A percentile compares a stretch with the other conserved stretches of the same genome.
Conservation (phyloP, 2,797 vertebrate species). For the Notoglanidium macrostoma region DNA sequence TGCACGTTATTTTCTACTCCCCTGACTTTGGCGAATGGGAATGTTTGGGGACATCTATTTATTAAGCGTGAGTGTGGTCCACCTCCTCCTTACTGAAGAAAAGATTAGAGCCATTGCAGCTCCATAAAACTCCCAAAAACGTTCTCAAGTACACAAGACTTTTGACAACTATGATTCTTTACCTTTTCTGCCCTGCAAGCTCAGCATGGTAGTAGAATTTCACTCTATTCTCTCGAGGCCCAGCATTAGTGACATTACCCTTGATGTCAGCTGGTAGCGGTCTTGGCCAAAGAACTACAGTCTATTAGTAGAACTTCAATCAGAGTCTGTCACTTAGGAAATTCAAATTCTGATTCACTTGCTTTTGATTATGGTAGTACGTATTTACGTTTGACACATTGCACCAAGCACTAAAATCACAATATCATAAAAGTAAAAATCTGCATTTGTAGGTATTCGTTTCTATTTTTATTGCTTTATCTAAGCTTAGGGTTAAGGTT, state of each 20-base stretch:
- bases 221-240: slow-evolving; percentile 12
- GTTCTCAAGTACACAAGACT: slow-evolving; percentile 24
- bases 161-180: slow-evolving; percentile 17
- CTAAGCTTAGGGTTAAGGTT: background rate
- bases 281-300: slow-evolving; percentile 23
- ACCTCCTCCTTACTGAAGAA: slow-evolving; percentile 38
- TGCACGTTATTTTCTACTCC: slow-evolving; percentile 44
- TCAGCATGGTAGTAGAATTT: slow-evolving; percentile 2
- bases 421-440: background rate
- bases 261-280: slow-evolving; percentile 47
- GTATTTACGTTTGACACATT: background rate
- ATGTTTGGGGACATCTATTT: slow-evolving; percentile 55
- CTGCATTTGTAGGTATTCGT: background rate
- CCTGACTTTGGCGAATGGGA: slow-evolving; percentile 42
- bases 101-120: slow-evolving; percentile 37
- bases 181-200: slow-evolving; percentile 20
- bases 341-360: slow-evolving; percentile 42
- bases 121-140: slow-evolving; percentile 25
- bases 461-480: background rate
- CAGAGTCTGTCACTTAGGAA: slow-evolving; percentile 35
- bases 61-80: slow-evolving; percentile 44
- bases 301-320: slow-evolving; percentile 40
- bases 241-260: slow-evolving; percentile 47
- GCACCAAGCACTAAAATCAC: background rate
- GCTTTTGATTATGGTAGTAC: background rate